These are phyloP conservation scores for Rhizoglyphus robini DNA, from an alignment of 1,140 invertebrate genomes.

Conservation along the genomic window DNA sequence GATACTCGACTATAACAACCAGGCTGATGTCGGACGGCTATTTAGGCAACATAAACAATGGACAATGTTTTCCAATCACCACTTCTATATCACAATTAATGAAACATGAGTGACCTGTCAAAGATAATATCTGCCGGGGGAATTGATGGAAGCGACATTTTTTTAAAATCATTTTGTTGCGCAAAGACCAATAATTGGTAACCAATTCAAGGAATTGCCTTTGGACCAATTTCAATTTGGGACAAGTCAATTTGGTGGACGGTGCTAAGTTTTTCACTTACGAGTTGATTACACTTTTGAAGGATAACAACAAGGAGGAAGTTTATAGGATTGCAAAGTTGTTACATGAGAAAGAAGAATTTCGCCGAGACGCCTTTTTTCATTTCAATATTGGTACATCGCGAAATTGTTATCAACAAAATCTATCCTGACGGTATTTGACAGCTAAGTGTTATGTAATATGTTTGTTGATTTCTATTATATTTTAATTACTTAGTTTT, in stretches of 20 bases:
- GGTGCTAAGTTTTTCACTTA: neutral
- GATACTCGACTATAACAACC: too few species aligned
- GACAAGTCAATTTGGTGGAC: too few species aligned
- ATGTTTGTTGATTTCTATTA: conserved; percentile 19
- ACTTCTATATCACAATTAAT: too few species aligned
- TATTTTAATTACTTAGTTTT: conserved; percentile 8
- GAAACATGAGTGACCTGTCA: neutral
- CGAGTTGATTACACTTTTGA: neutral
- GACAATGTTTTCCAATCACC: too few species aligned
- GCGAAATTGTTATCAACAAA: conserved; percentile 50
- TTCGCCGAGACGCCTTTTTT: conserved; percentile 69
- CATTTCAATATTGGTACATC: too few species aligned
- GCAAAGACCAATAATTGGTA: neutral
- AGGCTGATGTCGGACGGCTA: too few species aligned
- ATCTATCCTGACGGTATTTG: conserved; percentile 60
- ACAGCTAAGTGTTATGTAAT: conserved; percentile 52
- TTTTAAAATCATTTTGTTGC: neutral
- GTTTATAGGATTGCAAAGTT: conserved; percentile 75
- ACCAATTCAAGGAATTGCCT: neutral
- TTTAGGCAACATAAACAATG: too few species aligned
- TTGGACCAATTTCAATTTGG: too few species aligned
- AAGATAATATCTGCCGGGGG: neutral
- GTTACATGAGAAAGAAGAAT: conserved; percentile 71
- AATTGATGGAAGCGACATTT: neutral
- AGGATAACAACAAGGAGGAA: conserved; percentile 46